Base-by-base conservation (phyloP, 2,113 vertebrate species). In the Xiphophorus hellerii region DNA sequence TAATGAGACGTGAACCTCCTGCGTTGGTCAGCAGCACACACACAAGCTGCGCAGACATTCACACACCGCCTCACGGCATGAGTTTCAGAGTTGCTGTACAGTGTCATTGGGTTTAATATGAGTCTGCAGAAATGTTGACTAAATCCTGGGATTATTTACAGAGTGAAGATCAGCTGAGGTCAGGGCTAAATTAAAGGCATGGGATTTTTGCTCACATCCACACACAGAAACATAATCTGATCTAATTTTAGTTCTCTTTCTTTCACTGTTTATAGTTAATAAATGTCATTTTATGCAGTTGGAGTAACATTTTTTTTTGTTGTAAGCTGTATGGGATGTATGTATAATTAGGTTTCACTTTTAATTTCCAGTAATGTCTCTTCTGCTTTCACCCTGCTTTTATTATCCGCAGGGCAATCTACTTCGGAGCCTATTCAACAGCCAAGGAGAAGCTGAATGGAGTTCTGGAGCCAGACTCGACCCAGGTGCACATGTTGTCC, bases 381-480 rank as follows among this genome's bases (percentile, higher is more conserved):
- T 22, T 15, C 25, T 76, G 44, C 39, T 1, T 42, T 71, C 54
- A 13, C 25, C 28, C 13, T 14, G 29, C 2, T 58, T 31, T 74
- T 66, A 62, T 85, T 39, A 44, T 30, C 17, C n/a, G 73, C 93
- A 99, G 98, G 92, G 98, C 98, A 1, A 98, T 99, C 93, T 99
- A 99, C 88, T 99, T 99, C 94, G 98, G 97, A 76, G 97, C 98
- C 79, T 99, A 99, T 90, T 99, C 98, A 48, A 96, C 95, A 86
- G 95, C 96, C 87, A 99, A 99, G 89, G 98, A 99, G 92, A 96
- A 95, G 83, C 88, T 99, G 91, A 99, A 97, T 90, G 94, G 60
- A 72, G 85, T 99, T 85, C 95, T 98, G 84, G 95, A 95, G 87
- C 95, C 97, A 37, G 97, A 99, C 90, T 98, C 98, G 73, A 98